phyloP scores from a whole-genome alignment of 2,888 invertebrate genomes.

The Sturmia bella region DNA sequence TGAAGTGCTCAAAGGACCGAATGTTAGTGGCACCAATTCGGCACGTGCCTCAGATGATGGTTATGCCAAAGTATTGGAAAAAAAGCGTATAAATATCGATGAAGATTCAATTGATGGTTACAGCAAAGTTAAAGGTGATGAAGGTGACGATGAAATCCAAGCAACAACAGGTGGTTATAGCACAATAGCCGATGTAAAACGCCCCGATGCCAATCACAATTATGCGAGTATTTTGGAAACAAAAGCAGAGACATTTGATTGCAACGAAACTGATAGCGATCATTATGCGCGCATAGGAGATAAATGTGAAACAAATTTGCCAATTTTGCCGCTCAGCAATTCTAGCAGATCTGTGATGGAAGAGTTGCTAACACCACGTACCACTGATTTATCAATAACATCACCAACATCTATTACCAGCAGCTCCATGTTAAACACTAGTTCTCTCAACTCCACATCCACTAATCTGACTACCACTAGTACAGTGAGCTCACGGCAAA shows the following conservation, averaged over 20 bases:
- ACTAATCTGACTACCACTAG: constrained; percentile 76
- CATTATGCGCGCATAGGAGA: constrained; percentile 78
- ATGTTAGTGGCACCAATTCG: constrained; percentile 53
- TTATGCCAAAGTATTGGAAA: constrained; percentile 81
- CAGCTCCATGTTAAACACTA: constrained; percentile 73
- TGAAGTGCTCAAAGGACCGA: constrained; percentile 85
- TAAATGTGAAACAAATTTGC: constrained; percentile 52
- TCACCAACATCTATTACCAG: constrained; percentile 77
- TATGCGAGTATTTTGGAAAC: constrained; percentile 81
- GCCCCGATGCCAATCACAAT: constrained; percentile 76
- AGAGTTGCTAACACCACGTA: constrained; percentile 64
- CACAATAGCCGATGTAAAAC: constrained; percentile 76
- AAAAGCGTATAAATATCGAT: constrained; percentile 73
- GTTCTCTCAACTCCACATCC: constrained; percentile 73
- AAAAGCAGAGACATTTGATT: constrained; percentile 68
- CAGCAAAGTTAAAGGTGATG: constrained; percentile 77
- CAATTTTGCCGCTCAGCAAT: constrained; percentile 58
- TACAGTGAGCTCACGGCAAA: constrained; percentile 80
- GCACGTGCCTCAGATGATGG: constrained; percentile 80
- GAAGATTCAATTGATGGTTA: constrained; percentile 76
- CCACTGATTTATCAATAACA: constrained; percentile 71
- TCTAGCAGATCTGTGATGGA: constrained; percentile 64
- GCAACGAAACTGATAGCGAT: constrained; percentile 73
- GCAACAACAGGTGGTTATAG: constrained; percentile 77
- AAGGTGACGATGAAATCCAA: constrained; percentile 70